Evolutionary conservation across 2,888 invertebrate genomes (phyloP).

Genomic region (Andrena fulva): DNA sequence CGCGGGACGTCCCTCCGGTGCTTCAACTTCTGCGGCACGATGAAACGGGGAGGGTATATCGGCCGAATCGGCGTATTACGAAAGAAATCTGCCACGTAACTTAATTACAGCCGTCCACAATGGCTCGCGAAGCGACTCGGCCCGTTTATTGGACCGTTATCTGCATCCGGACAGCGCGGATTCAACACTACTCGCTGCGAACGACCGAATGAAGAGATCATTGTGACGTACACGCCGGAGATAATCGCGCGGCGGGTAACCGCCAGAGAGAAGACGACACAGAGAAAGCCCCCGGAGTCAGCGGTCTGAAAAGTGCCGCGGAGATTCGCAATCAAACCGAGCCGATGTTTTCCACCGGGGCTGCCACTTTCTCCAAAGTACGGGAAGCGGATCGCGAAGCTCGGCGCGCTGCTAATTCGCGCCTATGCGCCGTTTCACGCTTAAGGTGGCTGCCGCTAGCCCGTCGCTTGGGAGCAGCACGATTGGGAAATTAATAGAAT

Average conservation of each 20-base stretch:
- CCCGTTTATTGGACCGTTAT: slow-evolving; percentile 36
- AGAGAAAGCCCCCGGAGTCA: slow-evolving; percentile 40
- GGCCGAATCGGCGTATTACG: not conserved
- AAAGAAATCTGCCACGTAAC: not conserved
- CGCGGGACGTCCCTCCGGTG: not conserved
- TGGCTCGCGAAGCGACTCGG: not conserved
- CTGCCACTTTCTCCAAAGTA: slow-evolving; percentile 44
- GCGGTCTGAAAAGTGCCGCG: not conserved
- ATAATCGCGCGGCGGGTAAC: slow-evolving; percentile 30
- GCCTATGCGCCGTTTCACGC: slow-evolving; percentile 20
- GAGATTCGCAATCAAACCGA: slow-evolving; percentile 29
- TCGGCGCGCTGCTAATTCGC: not conserved
- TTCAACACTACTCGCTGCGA: slow-evolving; percentile 24
- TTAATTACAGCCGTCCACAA: slow-evolving; percentile 24
- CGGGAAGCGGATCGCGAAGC: slow-evolving; percentile 51
- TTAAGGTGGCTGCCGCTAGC: slow-evolving; percentile 1
- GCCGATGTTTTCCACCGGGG: slow-evolving; percentile 16
- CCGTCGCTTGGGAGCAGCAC: not conserved
- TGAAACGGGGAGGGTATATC: not conserved
- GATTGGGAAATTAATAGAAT: slow-evolving; percentile 77
- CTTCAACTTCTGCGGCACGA: not conserved
- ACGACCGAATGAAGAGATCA: slow-evolving; percentile 34
- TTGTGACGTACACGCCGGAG: slow-evolving; percentile 28
- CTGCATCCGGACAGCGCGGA: slow-evolving; percentile 44
- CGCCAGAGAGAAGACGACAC: slow-evolving; percentile 31